These are phyloP conservation scores for Siphamia tubifer DNA, from an alignment of 2,113 vertebrate genomes.

Conservation along the genomic window DNA sequence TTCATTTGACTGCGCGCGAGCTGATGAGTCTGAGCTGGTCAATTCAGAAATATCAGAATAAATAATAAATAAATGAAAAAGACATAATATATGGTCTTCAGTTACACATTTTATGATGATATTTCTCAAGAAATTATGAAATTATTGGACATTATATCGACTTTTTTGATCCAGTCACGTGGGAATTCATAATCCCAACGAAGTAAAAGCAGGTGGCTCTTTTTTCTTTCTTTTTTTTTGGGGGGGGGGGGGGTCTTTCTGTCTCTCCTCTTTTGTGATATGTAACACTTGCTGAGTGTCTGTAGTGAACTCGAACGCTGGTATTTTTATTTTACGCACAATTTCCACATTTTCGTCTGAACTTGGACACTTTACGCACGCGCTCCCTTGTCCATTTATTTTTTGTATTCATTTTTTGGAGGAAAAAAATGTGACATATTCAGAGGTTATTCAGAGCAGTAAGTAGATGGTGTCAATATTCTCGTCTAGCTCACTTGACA, in stretches of 20 bases:
- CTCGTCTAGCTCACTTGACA: constrained; percentile 59
- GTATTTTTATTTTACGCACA: too few species aligned
- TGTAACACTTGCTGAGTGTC: too few species aligned
- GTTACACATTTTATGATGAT: too few species aligned
- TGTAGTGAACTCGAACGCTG: too few species aligned
- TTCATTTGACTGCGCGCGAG: constrained; percentile 25
- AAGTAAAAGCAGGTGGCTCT: too few species aligned
- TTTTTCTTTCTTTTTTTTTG: too few species aligned
- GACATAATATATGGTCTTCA: not conserved
- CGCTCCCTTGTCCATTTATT: not conserved
- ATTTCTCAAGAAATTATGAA: too few species aligned
- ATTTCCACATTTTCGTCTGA: not conserved
- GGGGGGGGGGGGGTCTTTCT: too few species aligned
- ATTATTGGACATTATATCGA: too few species aligned
- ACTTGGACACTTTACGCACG: not conserved
- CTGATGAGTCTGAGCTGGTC: not conserved
- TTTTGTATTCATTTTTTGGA: not conserved
- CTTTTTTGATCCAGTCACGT: too few species aligned
- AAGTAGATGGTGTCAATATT: constrained; percentile 54
- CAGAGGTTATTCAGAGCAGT: not conserved
- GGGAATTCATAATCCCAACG: too few species aligned
- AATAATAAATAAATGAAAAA: not conserved
- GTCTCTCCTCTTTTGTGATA: too few species aligned
- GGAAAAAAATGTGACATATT: not conserved
- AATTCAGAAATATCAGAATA: constrained; percentile 3